A percentile compares a stretch with the other conserved stretches of the same genome.
phyloP scores from a whole-genome alignment of 2,888 invertebrate species.

The Eupithecia inturbata region DNA sequence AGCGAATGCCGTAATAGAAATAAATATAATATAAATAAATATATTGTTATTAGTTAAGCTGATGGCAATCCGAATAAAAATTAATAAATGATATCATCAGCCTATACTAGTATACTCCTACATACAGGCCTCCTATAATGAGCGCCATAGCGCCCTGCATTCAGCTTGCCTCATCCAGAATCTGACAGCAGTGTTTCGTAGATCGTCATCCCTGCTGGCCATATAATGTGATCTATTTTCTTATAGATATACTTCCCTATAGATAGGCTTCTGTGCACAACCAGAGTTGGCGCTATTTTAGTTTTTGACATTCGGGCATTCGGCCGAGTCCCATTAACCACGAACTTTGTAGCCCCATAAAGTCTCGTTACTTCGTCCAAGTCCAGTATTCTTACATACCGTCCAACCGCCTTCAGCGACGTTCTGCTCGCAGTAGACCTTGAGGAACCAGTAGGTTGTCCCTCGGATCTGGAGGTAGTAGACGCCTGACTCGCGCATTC shows the following conservation, averaged over 20 bases:
- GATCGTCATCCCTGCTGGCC: too few species aligned
- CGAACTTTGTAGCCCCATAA: neutral
- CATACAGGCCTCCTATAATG: neutral
- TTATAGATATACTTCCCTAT: too few species aligned
- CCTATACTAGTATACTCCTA: neutral
- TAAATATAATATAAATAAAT: too few species aligned
- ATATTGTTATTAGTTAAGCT: too few species aligned
- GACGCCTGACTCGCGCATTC: slow-evolving; percentile 94
- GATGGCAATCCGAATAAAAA: too few species aligned
- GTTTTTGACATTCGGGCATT: neutral
- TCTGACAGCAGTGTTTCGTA: too few species aligned
- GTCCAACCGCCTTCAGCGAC: slow-evolving; percentile 96
- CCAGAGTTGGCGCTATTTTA: too few species aligned
- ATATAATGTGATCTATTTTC: too few species aligned
- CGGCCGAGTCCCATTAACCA: neutral
- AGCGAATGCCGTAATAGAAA: too few species aligned
- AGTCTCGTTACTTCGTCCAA: neutral
- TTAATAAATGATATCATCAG: too few species aligned
- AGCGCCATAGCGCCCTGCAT: neutral
- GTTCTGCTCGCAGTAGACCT: slow-evolving; percentile 95
- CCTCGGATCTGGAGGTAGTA: slow-evolving; percentile 95
- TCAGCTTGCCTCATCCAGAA: neutral
- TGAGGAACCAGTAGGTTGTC: slow-evolving; percentile 96
- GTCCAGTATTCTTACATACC: slow-evolving; percentile 80
- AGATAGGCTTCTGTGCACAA: too few species aligned